Conservation (phyloP, 37 sponge, comb jelly and placozoan genomes). For the Petrosia ficiformis region DNA sequence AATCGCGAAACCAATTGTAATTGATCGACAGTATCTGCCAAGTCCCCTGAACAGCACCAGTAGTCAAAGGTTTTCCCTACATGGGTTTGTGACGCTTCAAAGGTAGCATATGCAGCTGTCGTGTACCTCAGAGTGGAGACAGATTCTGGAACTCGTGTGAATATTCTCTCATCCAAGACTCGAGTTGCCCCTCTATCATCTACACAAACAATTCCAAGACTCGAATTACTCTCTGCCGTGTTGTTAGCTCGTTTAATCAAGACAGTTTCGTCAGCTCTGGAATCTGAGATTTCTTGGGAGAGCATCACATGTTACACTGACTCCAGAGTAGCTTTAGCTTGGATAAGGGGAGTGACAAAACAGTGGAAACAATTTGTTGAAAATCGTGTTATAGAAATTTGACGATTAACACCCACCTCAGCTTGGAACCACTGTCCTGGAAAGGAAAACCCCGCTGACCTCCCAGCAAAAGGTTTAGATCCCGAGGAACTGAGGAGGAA, state of each 20-base stretch:
- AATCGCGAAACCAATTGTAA: too few species aligned
- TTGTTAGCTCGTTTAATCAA: background rate
- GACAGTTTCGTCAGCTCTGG: constrained; percentile 1
- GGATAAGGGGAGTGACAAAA: background rate
- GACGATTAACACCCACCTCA: too few species aligned
- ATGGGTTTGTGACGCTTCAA: constrained; percentile 9
- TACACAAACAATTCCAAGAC: constrained; percentile 3
- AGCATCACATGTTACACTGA: constrained; percentile 8
- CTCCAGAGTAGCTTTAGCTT: constrained; percentile 11
- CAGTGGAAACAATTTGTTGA: constrained; percentile 17
- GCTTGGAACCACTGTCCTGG: too few species aligned
- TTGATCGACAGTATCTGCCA: too few species aligned
- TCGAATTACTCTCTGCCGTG: constrained; percentile 3
- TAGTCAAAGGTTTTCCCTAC: too few species aligned
- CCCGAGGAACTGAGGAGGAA: too few species aligned
- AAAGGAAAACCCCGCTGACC: too few species aligned
- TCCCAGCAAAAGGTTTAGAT: too few species aligned
- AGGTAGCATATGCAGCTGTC: constrained; percentile 13
- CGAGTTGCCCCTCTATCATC: background rate
- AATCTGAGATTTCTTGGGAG: background rate
- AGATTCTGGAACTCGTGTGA: background rate
- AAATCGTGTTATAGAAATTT: too few species aligned
- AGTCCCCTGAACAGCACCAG: too few species aligned
- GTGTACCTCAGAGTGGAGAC: background rate
- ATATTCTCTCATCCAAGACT: background rate